These are phyloP conservation scores for Grammatotria lemairii DNA, from an alignment of 2,113 vertebrate species.

Conservation along the genomic window DNA sequence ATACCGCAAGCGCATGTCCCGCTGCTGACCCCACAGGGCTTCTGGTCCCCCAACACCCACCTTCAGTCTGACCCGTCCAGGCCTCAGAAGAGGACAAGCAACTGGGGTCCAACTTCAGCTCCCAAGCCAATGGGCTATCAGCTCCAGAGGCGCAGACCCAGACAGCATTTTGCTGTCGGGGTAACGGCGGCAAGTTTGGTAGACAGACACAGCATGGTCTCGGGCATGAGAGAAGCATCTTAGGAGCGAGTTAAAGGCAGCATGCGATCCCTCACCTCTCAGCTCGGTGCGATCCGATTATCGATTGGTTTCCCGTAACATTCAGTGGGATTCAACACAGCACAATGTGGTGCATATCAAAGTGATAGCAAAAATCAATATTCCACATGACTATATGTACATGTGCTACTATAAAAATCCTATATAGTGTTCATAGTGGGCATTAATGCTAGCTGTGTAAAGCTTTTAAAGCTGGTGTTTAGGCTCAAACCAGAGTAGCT, in stretches of 20 bases:
- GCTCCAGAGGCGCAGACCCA: conserved; percentile 24
- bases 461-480: conserved; percentile 23
- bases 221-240: conserved; percentile 60
- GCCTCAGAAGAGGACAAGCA: conserved; percentile 3
- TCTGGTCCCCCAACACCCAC: not conserved
- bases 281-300: not conserved
- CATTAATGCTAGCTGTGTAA: conserved; percentile 14
- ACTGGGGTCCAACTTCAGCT: conserved; percentile 4
- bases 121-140: not conserved
- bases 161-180: conserved; percentile 11
- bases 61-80: conserved; percentile 13
- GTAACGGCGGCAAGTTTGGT: conserved; percentile 14
- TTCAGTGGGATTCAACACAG: conserved; percentile 13
- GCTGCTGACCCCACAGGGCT: conserved; percentile 61
- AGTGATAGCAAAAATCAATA: conserved; percentile 6
- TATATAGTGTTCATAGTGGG: conserved; percentile 39
- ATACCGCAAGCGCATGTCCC: conserved; percentile 86
- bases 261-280: conserved; percentile 52
- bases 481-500: conserved; percentile 28
- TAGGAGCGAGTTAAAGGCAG: conserved; percentile 56
- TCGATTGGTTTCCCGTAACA: conserved; percentile 19
- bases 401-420: conserved; percentile 27
- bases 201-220: conserved; percentile 36
- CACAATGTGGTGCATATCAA: conserved; percentile 42
- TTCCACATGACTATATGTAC: conserved; percentile 13